Percentiles rank a stretch among this genome's conserved stretches.
Evolutionary conservation across 2,797 vertebrate species (phyloP).

Genomic region (Odontamblyopus rebecca): DNA sequence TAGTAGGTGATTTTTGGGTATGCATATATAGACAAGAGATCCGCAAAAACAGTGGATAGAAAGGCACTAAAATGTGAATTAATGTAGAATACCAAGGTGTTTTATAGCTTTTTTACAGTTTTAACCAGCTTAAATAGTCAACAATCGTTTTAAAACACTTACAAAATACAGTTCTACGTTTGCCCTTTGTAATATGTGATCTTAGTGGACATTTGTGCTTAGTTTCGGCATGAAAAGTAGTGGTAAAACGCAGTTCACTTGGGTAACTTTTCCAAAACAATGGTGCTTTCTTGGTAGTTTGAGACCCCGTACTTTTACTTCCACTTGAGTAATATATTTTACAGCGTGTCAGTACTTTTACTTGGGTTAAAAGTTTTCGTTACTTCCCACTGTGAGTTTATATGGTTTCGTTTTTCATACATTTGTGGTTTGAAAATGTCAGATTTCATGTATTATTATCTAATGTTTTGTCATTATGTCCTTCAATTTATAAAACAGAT

Average conservation of each 20-base stretch:
- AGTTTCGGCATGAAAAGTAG: background rate
- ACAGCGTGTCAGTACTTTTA: background rate
- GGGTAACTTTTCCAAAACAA: too few species aligned
- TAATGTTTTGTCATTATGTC: too few species aligned
- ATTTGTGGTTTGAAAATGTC: too few species aligned
- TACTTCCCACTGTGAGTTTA: too few species aligned
- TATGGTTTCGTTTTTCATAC: too few species aligned
- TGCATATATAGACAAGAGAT: conserved; percentile 1
- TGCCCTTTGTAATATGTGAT: conserved; percentile 5
- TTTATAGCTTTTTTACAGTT: background rate
- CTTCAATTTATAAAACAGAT: too few species aligned
- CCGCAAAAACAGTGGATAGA: background rate
- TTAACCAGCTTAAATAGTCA: background rate
- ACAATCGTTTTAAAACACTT: background rate
- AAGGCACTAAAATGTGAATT: conserved; percentile 6
- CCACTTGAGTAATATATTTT: background rate
- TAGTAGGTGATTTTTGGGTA: background rate
- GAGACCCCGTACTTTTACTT: background rate
- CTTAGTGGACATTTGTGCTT: conserved; percentile 7
- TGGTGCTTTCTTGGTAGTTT: too few species aligned
- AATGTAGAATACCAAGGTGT: background rate
- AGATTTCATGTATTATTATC: too few species aligned
- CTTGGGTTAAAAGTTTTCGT: too few species aligned
- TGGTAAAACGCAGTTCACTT: too few species aligned
- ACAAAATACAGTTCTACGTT: too few species aligned